phyloP scores from a whole-genome alignment of 2,113 vertebrate genomes.

The Alethe diademata region DNA sequence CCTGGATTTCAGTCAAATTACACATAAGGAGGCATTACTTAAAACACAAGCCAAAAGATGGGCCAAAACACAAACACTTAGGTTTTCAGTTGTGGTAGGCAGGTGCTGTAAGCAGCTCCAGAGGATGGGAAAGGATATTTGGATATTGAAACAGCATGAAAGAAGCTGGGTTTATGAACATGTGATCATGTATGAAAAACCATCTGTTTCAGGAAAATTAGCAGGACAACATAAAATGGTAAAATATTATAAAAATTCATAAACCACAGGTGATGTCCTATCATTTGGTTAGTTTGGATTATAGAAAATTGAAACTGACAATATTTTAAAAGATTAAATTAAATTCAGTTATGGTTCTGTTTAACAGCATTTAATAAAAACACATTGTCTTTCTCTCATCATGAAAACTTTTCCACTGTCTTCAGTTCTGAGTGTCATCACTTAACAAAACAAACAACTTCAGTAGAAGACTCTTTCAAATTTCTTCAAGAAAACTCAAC shows the following conservation, averaged over 20 bases:
- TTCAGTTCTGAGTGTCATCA: neutral
- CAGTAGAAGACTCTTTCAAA: neutral
- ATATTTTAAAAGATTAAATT: neutral
- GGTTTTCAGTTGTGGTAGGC: neutral
- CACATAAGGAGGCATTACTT: neutral
- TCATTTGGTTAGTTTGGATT: neutral
- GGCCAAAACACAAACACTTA: neutral
- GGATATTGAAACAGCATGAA: neutral
- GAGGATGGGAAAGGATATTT: neutral
- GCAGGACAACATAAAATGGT: neutral
- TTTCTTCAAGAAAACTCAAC: neutral
- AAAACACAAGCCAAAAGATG: neutral
- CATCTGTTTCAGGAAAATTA: neutral
- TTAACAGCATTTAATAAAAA: neutral
- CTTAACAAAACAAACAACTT: neutral
- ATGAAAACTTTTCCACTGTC: neutral
- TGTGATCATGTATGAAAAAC: neutral
- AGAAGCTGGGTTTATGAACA: neutral
- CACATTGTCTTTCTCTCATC: neutral
- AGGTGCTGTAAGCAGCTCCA: neutral
- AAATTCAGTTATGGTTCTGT: neutral
- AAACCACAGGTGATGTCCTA: neutral
- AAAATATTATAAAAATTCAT: neutral
- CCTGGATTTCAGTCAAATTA: neutral
- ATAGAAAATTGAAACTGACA: neutral